Evolutionary conservation across 2,888 invertebrate genomes (phyloP).

Genomic region (Phaonia tiefii): DNA sequence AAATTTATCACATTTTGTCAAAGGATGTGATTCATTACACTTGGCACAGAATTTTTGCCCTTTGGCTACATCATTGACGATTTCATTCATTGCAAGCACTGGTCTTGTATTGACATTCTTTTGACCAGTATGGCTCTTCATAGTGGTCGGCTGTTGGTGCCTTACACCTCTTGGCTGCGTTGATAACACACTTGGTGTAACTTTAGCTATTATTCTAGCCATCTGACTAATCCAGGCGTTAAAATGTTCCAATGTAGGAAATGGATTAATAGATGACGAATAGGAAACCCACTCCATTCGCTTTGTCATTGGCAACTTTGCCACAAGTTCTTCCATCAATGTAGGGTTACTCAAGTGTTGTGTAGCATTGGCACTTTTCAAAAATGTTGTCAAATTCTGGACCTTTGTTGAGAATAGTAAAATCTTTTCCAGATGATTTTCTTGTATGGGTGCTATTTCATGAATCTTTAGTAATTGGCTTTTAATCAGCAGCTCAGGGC

Average conservation of each 20-base stretch:
- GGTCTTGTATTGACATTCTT: constrained; percentile 2
- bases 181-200: no score
- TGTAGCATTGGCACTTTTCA: constrained; percentile 29
- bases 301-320: constrained; percentile 24
- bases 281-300: constrained; percentile 58
- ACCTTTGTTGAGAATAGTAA: constrained; percentile 24
- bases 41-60: no score
- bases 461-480: constrained; percentile 27
- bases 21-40: constrained; percentile 34
- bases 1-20: constrained; percentile 26
- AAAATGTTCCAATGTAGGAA: no score
- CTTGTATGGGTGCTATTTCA: constrained; percentile 37
- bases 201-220: constrained; percentile 21
- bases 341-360: constrained; percentile 44
- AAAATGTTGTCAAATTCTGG: constrained; percentile 52
- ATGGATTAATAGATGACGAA: no score
- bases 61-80: no score
- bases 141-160: background rate
- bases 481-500: constrained; percentile 46
- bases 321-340: constrained; percentile 41
- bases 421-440: background rate
- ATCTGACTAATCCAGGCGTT: constrained; percentile 46
- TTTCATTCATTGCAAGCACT: constrained; percentile 29
- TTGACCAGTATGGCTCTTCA: constrained; percentile 38
- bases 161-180: no score